Conservation (phyloP, 2,888 invertebrate genomes). For the Mimachlamys varia region DNA sequence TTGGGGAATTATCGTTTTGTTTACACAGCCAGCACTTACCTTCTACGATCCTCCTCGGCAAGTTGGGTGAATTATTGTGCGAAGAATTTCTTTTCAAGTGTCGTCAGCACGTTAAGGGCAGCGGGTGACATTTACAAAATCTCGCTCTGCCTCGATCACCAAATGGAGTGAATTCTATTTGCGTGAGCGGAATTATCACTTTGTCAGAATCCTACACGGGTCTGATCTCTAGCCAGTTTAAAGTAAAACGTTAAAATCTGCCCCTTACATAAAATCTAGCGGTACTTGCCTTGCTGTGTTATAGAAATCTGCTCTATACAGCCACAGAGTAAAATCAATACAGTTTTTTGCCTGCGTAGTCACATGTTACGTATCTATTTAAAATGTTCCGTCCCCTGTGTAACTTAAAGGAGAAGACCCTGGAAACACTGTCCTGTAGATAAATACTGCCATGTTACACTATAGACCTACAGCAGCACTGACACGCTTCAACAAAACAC, state of each 20-base stretch:
- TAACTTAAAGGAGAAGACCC: not conserved
- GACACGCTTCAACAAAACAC: not conserved
- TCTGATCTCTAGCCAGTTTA: not conserved
- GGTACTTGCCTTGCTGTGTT: not conserved
- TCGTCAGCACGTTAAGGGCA: not conserved
- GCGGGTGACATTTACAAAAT: not conserved
- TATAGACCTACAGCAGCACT: not conserved
- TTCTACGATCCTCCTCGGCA: not conserved
- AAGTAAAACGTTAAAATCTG: constrained; percentile 1
- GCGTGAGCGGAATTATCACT: not conserved
- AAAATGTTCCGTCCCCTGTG: not conserved
- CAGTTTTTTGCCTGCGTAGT: not conserved
- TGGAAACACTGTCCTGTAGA: not conserved
- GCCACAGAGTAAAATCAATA: not conserved
- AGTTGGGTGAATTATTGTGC: not conserved
- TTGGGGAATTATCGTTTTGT: not conserved
- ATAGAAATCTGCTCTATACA: not conserved
- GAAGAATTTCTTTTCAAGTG: not conserved
- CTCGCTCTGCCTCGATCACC: not conserved
- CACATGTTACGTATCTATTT: constrained; percentile 26
- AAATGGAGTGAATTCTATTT: not conserved
- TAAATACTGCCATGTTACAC: not conserved
- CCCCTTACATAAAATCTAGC: not conserved
- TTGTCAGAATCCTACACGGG: not conserved
- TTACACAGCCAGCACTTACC: not conserved